phyloP scores from a whole-genome alignment of 2,888 invertebrate genomes.

The Cloeon dipterum region DNA sequence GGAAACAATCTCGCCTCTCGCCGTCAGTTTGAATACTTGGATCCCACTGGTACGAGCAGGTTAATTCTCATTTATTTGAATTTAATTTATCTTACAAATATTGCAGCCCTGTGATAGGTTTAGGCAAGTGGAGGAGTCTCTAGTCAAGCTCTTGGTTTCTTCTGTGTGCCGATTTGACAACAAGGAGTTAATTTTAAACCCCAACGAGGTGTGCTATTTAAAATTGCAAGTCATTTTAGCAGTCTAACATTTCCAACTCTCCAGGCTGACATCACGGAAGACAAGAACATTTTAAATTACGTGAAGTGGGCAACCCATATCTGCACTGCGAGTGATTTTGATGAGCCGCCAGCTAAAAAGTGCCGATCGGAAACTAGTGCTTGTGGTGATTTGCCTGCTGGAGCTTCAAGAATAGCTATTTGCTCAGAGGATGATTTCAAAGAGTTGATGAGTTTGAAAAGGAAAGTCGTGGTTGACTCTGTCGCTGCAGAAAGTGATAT shows the following conservation, averaged over 20 bases:
- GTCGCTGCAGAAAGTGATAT: too few species aligned
- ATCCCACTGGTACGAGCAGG: slow-evolving; percentile 44
- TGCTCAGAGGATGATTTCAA: too few species aligned
- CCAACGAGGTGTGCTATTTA: neutral
- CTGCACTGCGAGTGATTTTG: too few species aligned
- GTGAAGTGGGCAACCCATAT: too few species aligned
- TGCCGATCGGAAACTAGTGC: too few species aligned
- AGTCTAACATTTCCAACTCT: too few species aligned
- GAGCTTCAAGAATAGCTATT: too few species aligned
- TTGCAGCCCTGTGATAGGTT: neutral
- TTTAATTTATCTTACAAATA: neutral
- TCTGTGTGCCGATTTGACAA: neutral
- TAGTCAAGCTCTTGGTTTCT: neutral
- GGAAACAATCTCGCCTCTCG: slow-evolving; percentile 30
- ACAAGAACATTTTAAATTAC: neutral
- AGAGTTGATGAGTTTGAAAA: too few species aligned
- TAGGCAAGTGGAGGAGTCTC: neutral
- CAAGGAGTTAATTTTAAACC: neutral
- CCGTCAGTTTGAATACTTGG: slow-evolving; percentile 47
- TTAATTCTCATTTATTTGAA: too few species aligned
- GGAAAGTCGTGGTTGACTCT: too few species aligned
- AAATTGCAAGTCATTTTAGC: neutral
- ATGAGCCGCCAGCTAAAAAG: too few species aligned
- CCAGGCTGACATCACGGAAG: neutral
- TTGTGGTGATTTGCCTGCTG: too few species aligned